Percentiles rank a stretch among this genome's conserved stretches.
phyloP scores from a whole-genome alignment of 1,140 invertebrate species.

The Drosophila baimaii region DNA sequence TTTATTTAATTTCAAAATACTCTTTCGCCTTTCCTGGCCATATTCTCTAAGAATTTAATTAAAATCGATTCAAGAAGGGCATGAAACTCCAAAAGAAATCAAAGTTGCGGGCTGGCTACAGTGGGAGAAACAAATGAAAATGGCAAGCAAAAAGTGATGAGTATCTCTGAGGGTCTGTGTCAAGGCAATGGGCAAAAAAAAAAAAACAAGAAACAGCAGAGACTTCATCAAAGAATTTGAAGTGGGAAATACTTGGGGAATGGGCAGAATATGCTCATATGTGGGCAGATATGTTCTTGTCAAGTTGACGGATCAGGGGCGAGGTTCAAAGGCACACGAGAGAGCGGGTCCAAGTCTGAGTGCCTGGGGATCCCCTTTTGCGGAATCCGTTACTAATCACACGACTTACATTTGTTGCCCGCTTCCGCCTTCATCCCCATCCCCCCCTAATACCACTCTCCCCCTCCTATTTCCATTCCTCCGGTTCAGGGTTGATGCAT shows the following conservation, averaged over 20 bases:
- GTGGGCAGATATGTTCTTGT: slow-evolving; percentile 40
- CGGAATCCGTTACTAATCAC: slow-evolving; percentile 60
- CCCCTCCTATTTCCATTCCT: slow-evolving; percentile 18
- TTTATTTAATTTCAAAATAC: slow-evolving; percentile 3
- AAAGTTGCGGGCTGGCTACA: slow-evolving; percentile 31
- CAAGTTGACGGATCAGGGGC: slow-evolving; percentile 33
- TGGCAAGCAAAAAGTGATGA: background rate
- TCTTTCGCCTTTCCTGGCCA: too few species aligned
- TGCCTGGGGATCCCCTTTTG: slow-evolving; percentile 31
- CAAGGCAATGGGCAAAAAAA: slow-evolving; percentile 24
- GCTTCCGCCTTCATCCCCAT: slow-evolving; percentile 24
- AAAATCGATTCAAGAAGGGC: background rate
- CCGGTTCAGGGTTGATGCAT: slow-evolving; percentile 57
- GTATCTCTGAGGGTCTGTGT: slow-evolving; percentile 25
- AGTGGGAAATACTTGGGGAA: slow-evolving; percentile 13
- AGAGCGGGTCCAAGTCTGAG: slow-evolving; percentile 15
- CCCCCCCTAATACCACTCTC: slow-evolving; percentile 3
- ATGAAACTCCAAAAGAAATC: background rate
- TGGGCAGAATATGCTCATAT: slow-evolving; percentile 22
- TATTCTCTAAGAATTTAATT: slow-evolving; percentile 2
- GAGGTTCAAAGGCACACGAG: slow-evolving; percentile 3
- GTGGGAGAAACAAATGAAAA: background rate
- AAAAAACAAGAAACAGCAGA: background rate
- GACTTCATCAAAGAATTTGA: slow-evolving; percentile 31
- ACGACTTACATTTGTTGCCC: slow-evolving; percentile 46